A percentile compares a stretch with the other conserved stretches of the same genome.
These are phyloP conservation scores for Notamacropus eugenii DNA, from an alignment of 2,797 vertebrate genomes.

Conservation along the genomic window DNA sequence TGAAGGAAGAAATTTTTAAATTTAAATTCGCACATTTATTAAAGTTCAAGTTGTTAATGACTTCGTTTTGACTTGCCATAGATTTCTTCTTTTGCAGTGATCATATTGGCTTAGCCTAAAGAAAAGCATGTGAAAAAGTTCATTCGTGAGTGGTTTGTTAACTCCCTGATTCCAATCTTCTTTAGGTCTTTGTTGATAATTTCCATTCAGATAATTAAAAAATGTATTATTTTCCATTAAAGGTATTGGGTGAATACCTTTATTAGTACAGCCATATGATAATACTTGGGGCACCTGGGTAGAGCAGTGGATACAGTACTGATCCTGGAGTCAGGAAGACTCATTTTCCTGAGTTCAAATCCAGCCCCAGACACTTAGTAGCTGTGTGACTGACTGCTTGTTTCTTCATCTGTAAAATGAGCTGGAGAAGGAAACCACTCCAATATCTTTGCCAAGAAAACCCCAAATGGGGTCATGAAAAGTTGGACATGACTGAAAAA, in stretches of 20 bases:
- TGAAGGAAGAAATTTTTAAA: constrained; percentile 72
- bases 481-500: not conserved
- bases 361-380: not conserved
- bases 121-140: constrained; percentile 75
- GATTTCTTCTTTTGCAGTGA: constrained; percentile 76
- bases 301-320: not conserved
- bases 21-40: constrained; percentile 77
- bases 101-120: constrained; percentile 74
- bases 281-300: not conserved
- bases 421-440: not conserved
- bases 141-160: constrained; percentile 57
- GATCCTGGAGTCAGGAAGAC: not conserved
- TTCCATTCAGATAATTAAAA: constrained; percentile 77
- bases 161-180: constrained; percentile 54
- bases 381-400: not conserved
- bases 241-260: constrained; percentile 46
- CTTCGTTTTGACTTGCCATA: constrained; percentile 64
- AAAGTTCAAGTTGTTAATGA: constrained; percentile 72
- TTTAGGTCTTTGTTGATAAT: constrained; percentile 77
- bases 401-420: not conserved
- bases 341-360: not conserved
- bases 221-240: constrained; percentile 46
- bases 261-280: constrained; percentile 50
- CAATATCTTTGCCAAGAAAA: not conserved
- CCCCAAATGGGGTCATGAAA: not conserved